Evolutionary conservation across 2,888 invertebrate genomes (phyloP).

Genomic region (Exephanes ischioxanthus): DNA sequence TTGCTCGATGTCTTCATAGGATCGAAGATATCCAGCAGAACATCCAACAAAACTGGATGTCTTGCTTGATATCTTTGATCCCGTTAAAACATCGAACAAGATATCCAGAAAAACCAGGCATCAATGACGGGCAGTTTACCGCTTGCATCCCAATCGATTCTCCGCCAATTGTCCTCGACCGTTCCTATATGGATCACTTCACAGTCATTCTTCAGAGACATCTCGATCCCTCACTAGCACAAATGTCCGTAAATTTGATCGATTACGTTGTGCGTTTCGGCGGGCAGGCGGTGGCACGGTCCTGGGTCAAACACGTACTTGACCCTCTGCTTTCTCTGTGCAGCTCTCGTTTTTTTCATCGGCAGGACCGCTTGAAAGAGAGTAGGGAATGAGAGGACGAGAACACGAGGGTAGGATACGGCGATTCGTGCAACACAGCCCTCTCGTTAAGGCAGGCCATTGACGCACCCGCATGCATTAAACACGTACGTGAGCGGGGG

Average conservation of each 20-base stretch:
- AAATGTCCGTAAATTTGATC: slow-evolving; percentile 53
- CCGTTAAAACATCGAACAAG: background rate
- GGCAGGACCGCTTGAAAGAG: background rate
- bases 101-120: background rate
- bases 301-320: slow-evolving; percentile 56
- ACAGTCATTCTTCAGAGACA: slow-evolving; percentile 23
- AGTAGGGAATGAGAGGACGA: slow-evolving; percentile 46
- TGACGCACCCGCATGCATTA: slow-evolving; percentile 65
- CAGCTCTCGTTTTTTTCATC: slow-evolving; percentile 13
- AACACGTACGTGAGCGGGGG: slow-evolving; percentile 16
- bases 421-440: slow-evolving; percentile 45
- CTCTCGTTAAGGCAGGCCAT: slow-evolving; percentile 46
- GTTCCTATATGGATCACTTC: background rate
- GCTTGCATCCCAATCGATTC: background rate
- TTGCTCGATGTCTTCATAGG: no score
- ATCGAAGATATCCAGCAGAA: no score
- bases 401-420: slow-evolving; percentile 5
- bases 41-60: background rate
- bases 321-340: slow-evolving; percentile 29
- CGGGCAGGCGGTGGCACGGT: slow-evolving; percentile 26
- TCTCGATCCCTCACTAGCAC: slow-evolving; percentile 9
- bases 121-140: background rate
- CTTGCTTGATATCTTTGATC: background rate
- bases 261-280: slow-evolving; percentile 22
- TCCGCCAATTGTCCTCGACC: no score